Percentiles rank a stretch among this genome's conserved stretches.
Evolutionary conservation across 2,888 invertebrate species (phyloP).

Genomic region (Orchesella flavescens): DNA sequence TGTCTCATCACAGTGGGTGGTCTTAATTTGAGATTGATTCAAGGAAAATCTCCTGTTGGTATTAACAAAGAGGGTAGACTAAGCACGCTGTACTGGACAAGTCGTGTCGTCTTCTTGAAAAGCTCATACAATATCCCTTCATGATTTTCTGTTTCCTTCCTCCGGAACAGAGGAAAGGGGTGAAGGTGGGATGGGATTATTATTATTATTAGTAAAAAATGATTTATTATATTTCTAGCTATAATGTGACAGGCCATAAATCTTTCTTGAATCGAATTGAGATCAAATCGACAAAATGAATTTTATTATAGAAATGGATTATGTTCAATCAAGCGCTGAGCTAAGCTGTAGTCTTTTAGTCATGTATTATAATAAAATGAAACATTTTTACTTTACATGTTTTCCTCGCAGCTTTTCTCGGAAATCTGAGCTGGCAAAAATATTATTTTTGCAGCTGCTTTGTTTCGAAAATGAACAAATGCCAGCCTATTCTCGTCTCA

Average conservation of each 20-base stretch:
- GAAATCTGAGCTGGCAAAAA: conserved; percentile 13
- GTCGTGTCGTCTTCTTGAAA: not conserved
- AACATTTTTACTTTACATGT: not conserved
- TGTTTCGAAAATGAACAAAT: conserved; percentile 9
- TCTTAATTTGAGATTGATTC: conserved; percentile 51
- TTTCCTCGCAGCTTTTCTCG: conserved; percentile 11
- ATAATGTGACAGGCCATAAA: conserved; percentile 9
- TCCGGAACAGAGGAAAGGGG: not conserved
- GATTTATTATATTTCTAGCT: not conserved
- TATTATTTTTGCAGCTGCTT: conserved; percentile 12
- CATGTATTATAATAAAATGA: not conserved
- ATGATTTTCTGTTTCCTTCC: conserved; percentile 6
- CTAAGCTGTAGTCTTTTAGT: too few species aligned
- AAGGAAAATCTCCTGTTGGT: conserved; percentile 32
- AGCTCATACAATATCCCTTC: not conserved
- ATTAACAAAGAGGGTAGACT: not conserved
- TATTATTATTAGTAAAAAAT: conserved; percentile 1
- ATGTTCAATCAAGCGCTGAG: too few species aligned
- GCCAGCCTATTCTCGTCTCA: not conserved
- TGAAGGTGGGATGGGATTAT: not conserved
- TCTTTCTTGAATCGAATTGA: not conserved
- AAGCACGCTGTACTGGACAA: not conserved
- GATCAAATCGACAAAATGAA: not conserved
- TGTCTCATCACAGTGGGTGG: conserved; percentile 35
- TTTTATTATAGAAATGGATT: too few species aligned